Conservation (phyloP, 92 coral and sea anemone species). For the Diadumene lineata region DNA sequence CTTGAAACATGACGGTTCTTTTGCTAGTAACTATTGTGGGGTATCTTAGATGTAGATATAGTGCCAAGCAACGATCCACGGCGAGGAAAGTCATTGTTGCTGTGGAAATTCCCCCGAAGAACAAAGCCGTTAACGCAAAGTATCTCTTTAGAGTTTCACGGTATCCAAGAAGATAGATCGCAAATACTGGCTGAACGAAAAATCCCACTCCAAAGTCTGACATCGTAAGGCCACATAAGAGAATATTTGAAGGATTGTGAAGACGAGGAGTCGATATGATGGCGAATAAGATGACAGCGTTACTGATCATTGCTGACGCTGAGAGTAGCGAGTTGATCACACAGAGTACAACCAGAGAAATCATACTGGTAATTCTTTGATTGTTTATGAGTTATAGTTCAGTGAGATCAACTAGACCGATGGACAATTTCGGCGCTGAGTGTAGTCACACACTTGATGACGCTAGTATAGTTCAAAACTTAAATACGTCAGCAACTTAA, state of each 20-base stretch:
- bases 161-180: background rate
- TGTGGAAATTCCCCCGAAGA: constrained; percentile 24
- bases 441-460: too few species aligned
- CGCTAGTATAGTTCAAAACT: too few species aligned
- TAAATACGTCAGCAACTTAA: too few species aligned
- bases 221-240: constrained; percentile 1
- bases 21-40: constrained; percentile 18
- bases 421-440: too few species aligned
- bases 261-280: background rate
- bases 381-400: too few species aligned
- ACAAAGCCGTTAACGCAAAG: background rate
- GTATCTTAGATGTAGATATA: constrained; percentile 40
- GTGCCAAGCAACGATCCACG: constrained; percentile 37
- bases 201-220: constrained; percentile 10
- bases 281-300: constrained; percentile 1
- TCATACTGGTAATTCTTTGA: too few species aligned
- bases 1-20: constrained; percentile 12
- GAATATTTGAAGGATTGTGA: constrained; percentile 7
- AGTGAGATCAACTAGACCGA: too few species aligned
- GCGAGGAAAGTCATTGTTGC: constrained; percentile 38
- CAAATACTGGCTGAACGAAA: constrained; percentile 2
- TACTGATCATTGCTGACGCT: background rate
- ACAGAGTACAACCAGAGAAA: too few species aligned
- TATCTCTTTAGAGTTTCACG: background rate
- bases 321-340: background rate